Percentiles rank a stretch among this genome's conserved stretches.
These are phyloP conservation scores for Silvanus unidentatus DNA, from an alignment of 2,888 invertebrate species.

Conservation along the genomic window DNA sequence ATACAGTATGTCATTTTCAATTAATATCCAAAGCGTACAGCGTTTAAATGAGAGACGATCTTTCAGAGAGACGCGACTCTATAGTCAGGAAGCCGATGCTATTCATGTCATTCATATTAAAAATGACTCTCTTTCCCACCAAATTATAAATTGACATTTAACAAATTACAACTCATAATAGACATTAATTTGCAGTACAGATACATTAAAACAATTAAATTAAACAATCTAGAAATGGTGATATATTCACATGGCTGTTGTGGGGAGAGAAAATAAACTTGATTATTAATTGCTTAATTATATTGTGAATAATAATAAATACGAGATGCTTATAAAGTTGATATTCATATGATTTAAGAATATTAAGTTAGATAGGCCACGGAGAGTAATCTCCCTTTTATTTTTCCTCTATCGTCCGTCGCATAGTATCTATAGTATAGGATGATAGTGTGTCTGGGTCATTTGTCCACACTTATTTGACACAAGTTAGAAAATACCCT, in stretches of 20 bases:
- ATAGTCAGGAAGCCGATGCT: slow-evolving; percentile 37
- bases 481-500: slow-evolving; percentile 38
- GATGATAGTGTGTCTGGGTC: slow-evolving; percentile 14
- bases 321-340: no score
- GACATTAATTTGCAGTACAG: slow-evolving; percentile 19
- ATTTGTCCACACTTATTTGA: slow-evolving; percentile 38
- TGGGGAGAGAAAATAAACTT: no score
- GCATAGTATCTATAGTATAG: no score
- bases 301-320: no score
- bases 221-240: not conserved
- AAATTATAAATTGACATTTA: slow-evolving; percentile 46
- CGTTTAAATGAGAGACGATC: slow-evolving; percentile 43
- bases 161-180: slow-evolving; percentile 40
- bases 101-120: slow-evolving; percentile 45
- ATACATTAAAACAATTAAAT: slow-evolving; percentile 8
- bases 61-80: slow-evolving; percentile 31
- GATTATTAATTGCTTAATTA: no score
- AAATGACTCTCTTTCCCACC: slow-evolving; percentile 44
- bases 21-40: slow-evolving; percentile 41
- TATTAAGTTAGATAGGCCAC: no score
- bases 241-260: no score
- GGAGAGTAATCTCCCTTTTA: no score
- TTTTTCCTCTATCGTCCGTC: no score
- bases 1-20: slow-evolving; percentile 45
- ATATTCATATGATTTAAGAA: no score